phyloP scores from a whole-genome alignment of 2,113 vertebrate species.

The Regulus satrapa region DNA sequence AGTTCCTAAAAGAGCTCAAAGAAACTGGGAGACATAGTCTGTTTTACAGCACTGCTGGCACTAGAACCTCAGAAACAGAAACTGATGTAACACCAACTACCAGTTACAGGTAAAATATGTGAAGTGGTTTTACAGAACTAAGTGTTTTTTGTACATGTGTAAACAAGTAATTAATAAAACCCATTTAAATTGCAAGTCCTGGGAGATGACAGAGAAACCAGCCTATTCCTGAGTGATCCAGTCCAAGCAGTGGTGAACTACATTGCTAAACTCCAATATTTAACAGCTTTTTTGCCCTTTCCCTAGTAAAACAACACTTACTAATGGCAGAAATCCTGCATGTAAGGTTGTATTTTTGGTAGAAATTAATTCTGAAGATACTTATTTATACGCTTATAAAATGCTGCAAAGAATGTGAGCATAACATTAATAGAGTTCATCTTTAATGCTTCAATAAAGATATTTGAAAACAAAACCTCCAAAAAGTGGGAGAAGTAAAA shows the following conservation, averaged over 20 bases:
- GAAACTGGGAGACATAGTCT: neutral
- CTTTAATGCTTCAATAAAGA: neutral
- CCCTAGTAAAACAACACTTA: neutral
- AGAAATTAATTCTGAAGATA: neutral
- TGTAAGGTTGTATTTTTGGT: neutral
- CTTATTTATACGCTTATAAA: neutral
- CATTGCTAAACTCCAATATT: neutral
- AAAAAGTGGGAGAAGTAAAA: neutral
- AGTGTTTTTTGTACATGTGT: neutral
- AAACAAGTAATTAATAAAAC: neutral
- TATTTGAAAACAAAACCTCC: neutral
- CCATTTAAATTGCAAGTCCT: neutral
- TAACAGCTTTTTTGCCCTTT: neutral
- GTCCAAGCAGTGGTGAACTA: neutral
- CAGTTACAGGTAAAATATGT: neutral
- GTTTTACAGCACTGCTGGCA: neutral
- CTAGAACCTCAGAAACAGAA: neutral
- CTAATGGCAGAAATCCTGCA: neutral
- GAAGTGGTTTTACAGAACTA: neutral
- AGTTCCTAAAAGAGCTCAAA: neutral
- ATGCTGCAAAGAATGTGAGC: neutral
- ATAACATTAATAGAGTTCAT: neutral
- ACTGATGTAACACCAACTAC: fast-evolving
- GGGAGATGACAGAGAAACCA: neutral
- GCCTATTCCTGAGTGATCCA: neutral